phyloP scores from a whole-genome alignment of 2,797 vertebrate genomes.

The Cercopithecus neglectus region DNA sequence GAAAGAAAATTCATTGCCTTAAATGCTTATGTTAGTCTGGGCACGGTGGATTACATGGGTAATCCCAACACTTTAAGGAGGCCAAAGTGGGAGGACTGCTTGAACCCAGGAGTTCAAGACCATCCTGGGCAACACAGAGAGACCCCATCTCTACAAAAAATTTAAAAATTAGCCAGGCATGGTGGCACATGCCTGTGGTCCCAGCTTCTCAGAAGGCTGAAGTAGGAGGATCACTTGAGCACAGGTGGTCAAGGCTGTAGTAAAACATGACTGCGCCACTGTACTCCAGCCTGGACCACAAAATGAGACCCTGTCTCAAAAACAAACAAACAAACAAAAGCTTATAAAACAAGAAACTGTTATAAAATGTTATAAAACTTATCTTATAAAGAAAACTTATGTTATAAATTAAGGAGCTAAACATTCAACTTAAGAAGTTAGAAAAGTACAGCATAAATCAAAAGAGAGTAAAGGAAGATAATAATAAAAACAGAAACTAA shows the following conservation, averaged over 20 bases:
- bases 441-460: not conserved
- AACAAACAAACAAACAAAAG: not conserved
- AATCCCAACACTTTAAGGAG: not conserved
- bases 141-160: not conserved
- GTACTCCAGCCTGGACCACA: not conserved
- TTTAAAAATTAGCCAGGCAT: not conserved
- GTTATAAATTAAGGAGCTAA: not conserved
- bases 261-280: not conserved
- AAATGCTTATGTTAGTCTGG: not conserved
- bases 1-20: not conserved
- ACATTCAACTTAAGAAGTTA: not conserved
- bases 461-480: not conserved
- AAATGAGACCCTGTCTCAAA: not conserved
- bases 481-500: not conserved
- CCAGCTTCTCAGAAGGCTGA: not conserved
- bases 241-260: not conserved
- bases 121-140: not conserved
- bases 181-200: not conserved
- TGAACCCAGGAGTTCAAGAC: not conserved
- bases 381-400: not conserved
- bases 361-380: not conserved
- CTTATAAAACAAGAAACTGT: not conserved
- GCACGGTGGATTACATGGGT: not conserved
- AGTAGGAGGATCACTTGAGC: not conserved
- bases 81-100: not conserved